Base-by-base conservation (phyloP, 2,113 vertebrate genomes). In the Sylvilagus bachmani region DNA sequence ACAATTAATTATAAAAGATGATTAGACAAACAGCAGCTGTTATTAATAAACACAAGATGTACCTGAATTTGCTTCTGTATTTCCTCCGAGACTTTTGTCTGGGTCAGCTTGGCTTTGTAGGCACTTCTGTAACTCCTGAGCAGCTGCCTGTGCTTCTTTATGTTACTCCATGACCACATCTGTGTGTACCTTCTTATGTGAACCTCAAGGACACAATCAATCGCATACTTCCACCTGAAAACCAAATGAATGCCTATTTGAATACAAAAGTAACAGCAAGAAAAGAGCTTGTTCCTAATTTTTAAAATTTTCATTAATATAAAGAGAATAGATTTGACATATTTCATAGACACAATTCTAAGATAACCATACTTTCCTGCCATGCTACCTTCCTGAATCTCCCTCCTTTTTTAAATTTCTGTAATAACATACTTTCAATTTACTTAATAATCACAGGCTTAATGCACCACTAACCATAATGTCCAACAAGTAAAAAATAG, bases 81-180 rank as follows among this genome's bases (percentile, higher is more conserved):
- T 96, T 99, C 99, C 70, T 99, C 99, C 78, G 98, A 97, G 6
- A 97, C 62, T 96, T 99, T 99, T 70, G 97, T 97, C 81, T 99
- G 99, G 1, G 97, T 99, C 90, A 99, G 95, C 87, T 99, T 99
- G 97, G 27, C 96, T 98, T 99, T 99, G 94, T 99, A 99, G 13
- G 92, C 96, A 0, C 81, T 98, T 98, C 98, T 99, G 96, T 99
- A 99, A 86, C 93, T 97, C 96, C 97, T 99, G 89, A 99, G 98
- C 92, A 98, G 98, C 21, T 99, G 97, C 22, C 99, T 97, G 89
- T 99, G 99, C 1, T 94, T 96, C 88, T 93, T 98, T 93, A 99
- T 99, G 94, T 98, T 98, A 91, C 90, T 98, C 99, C 99, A 99
- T 0, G 98, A 98, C 99, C 99, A 99, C 99, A 99, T 99, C 53